Evolutionary conservation across 2,113 vertebrate species (phyloP), one percentile per base, ranked within the genome.

Genomic region (Lathamus discolor): DNA sequence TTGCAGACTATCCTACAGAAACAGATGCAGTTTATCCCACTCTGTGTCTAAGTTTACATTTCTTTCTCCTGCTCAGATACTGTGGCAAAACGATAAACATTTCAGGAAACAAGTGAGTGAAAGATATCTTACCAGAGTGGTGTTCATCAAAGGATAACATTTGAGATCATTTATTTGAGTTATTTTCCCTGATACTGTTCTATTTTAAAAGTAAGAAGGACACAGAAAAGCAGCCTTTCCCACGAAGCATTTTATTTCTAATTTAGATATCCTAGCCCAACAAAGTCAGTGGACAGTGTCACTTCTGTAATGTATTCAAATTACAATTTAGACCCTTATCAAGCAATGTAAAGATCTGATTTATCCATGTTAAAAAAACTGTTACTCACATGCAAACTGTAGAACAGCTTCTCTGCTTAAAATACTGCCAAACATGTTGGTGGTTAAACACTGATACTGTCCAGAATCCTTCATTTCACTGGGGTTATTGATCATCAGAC

Each of bases 311-410:
- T 1, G 1, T 11, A 41, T 39, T 13, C 6, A 75, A 81, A 93
- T 64, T 33, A 48, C 10, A 84, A 33, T n/a, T 72, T 86, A 83
- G 6, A 77, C 9, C 13, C 64, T 87, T 85, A 63, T 46, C 7
- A 70, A 91, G 29, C 13, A 81, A 29, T 6, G 4, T 17, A 69
- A 91, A 63, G 2, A 19, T 63, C 43, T 41, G 13, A 69, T 79
- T 76, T 52, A 70, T 46, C 43, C 18, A n/a, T 22, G 39, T 33
- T 77, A 11, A 27, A 84, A 75, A 75, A 23, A 3, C 23, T 69
- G 11, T 59, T 98, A 99, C 99, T 99, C 94, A 99, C 99, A 99
- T 96, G 99, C 99, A 98, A 99, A 99, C 86, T 99, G 99, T 89
- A 99, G 97, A 20, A 98, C 83, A 48, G 98, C 98, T 22, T 99